phyloP scores from a whole-genome alignment of 2,113 vertebrate species.

The Laterallus jamaicensis region DNA sequence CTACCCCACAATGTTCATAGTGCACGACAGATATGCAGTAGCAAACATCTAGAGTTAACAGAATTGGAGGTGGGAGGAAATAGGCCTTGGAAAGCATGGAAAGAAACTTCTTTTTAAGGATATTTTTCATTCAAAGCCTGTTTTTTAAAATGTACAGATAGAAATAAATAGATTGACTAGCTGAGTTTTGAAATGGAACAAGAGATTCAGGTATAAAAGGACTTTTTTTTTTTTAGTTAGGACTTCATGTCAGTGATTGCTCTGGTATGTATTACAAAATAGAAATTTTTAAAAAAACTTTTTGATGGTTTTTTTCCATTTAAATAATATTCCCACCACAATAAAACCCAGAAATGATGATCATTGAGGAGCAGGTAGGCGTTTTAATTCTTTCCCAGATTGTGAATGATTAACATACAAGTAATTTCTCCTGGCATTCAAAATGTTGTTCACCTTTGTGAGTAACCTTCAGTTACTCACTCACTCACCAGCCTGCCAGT shows the following conservation, averaged over 20 bases:
- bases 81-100: background rate
- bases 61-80: background rate
- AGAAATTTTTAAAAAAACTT: background rate
- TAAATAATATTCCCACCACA: background rate
- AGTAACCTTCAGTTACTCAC: background rate
- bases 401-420: slow-evolving; percentile 59
- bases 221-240: background rate
- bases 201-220: background rate
- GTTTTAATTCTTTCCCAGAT: slow-evolving; percentile 63
- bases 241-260: background rate
- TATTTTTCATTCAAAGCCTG: background rate
- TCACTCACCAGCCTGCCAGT: background rate
- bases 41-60: background rate
- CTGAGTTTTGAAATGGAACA: background rate
- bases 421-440: slow-evolving; percentile 48
- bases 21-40: background rate
- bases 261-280: background rate
- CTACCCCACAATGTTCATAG: rapidly evolving
- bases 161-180: slow-evolving; percentile 15
- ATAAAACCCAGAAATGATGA: background rate
- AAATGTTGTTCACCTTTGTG: background rate
- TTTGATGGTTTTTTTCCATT: background rate
- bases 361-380: slow-evolving; percentile 27
- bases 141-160: slow-evolving; percentile 4
- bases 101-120: background rate